Base-by-base conservation (phyloP, 2,888 invertebrate species). In the Synergus japonicus region DNA sequence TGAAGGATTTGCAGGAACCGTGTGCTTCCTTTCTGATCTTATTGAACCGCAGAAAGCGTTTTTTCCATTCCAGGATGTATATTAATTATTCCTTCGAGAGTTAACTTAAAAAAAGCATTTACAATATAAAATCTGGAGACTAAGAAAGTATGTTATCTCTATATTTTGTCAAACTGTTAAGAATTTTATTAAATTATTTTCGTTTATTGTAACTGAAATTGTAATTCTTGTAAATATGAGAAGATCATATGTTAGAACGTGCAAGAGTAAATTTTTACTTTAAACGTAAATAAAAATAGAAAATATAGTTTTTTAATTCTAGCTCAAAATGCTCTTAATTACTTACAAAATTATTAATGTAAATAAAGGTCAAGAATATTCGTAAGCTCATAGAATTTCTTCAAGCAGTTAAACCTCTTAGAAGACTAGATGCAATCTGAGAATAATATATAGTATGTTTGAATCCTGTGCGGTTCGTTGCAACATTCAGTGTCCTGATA, bases 1-100 rank as follows among this genome's bases (percentile, higher is more conserved):
- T 92, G 98, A 98, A 92, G 98, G 98, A 1, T 94, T 95, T 78
- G 97, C 97, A 12, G 98, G 98, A 3, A 96, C 97, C 1, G 95
- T 96, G 10, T 98, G 97, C 89, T 98, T 94, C 90, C 92, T 98
- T 77, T 93, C 95, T 10, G 98, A 98, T 93, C 92, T 98, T 1
- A 91, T 96, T 1, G 92, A 95, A 76, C 97, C 97, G 8, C 93
- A 95, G 41, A 93, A 94, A 81, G 96, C 97, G 4, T 94, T 95
- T 88, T 98, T 97, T 92, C 98, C 98, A 0, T 97, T 98, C 89
- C 96, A 96, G 93, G 96, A 97, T 93, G 93, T 97, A 78, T 95
- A 87, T 67, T 86, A 44, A 44, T 44, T 44, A 44, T 0, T 10
- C 44, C 43, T 43, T 8, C 43, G 9, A 43, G 43, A 43, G 8